phyloP scores from a whole-genome alignment of 2,113 vertebrate genomes.

The Rattus rattus region DNA sequence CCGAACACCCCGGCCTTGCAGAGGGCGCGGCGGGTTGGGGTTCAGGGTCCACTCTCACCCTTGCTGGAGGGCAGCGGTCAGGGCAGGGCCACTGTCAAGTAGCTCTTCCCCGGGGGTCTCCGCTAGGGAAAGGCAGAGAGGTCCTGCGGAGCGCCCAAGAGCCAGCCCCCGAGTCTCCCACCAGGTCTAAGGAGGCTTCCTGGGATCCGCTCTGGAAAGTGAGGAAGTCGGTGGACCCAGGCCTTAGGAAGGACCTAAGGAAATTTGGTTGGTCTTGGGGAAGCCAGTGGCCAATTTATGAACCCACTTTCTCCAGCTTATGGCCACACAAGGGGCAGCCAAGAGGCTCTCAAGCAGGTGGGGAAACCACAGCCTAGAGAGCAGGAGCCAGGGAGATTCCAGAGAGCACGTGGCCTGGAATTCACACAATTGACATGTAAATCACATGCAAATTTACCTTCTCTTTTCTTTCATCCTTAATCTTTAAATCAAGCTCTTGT shows the following conservation, averaged over 20 bases:
- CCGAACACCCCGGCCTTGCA: slow-evolving; percentile 79
- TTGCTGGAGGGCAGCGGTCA: neutral
- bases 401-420: slow-evolving; percentile 44
- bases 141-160: neutral
- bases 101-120: slow-evolving; percentile 14
- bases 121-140: neutral
- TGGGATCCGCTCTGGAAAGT: neutral
- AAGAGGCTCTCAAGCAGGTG: slow-evolving; percentile 61
- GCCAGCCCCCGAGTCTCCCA: slow-evolving; percentile 52
- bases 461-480: neutral
- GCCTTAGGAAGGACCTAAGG: neutral
- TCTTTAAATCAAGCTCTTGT: neutral
- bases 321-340: slow-evolving; percentile 70
- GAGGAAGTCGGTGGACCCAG: neutral
- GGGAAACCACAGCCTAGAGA: slow-evolving; percentile 72
- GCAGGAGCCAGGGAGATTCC: slow-evolving; percentile 75
- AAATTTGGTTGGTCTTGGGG: neutral
- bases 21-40: slow-evolving; percentile 62
- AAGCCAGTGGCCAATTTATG: slow-evolving; percentile 56
- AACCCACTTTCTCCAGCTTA: slow-evolving; percentile 36
- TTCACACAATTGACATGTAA: slow-evolving; percentile 70
- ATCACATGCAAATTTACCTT: slow-evolving; percentile 48
- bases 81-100: slow-evolving; percentile 26
- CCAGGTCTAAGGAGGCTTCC: neutral
- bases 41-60: slow-evolving; percentile 42